A percentile compares a stretch with the other conserved stretches of the same genome.
Evolutionary conservation across 2,797 vertebrate genomes (phyloP).

Genomic region (Hemitrygon akajei): DNA sequence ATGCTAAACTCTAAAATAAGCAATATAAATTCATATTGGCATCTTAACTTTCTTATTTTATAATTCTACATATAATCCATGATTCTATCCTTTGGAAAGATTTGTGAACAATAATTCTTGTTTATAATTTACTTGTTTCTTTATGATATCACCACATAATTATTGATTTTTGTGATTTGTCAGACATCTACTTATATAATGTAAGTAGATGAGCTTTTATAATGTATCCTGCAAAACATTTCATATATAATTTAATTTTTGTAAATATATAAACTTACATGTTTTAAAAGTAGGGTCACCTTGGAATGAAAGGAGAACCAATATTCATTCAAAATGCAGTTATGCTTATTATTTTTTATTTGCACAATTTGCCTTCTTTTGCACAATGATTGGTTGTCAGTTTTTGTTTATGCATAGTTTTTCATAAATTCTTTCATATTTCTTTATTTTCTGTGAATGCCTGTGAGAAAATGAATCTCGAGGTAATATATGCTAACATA

Average conservation of each 20-base stretch:
- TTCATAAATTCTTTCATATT: too few species aligned
- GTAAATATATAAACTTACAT: neutral
- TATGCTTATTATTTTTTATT: too few species aligned
- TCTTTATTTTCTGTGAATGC: too few species aligned
- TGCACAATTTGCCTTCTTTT: too few species aligned
- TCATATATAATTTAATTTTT: neutral
- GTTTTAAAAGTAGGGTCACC: neutral
- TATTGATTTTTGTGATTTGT: neutral
- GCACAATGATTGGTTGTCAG: too few species aligned
- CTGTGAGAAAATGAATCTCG: too few species aligned
- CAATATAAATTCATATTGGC: neutral
- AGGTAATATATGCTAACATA: too few species aligned
- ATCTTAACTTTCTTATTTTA: neutral
- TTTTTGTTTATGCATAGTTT: too few species aligned
- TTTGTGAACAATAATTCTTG: neutral
- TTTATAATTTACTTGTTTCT: neutral
- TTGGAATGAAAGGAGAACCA: neutral
- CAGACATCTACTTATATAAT: neutral
- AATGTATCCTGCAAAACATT: neutral
- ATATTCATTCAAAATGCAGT: neutral
- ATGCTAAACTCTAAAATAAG: neutral
- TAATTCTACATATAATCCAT: neutral
- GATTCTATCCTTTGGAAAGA: neutral
- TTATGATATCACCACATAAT: neutral
- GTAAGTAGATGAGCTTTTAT: neutral